A percentile compares a stretch with the other conserved stretches of the same genome.
These are phyloP conservation scores for Macrobrachium nipponense DNA, from an alignment of 1,140 invertebrate species.

Conservation along the genomic window DNA sequence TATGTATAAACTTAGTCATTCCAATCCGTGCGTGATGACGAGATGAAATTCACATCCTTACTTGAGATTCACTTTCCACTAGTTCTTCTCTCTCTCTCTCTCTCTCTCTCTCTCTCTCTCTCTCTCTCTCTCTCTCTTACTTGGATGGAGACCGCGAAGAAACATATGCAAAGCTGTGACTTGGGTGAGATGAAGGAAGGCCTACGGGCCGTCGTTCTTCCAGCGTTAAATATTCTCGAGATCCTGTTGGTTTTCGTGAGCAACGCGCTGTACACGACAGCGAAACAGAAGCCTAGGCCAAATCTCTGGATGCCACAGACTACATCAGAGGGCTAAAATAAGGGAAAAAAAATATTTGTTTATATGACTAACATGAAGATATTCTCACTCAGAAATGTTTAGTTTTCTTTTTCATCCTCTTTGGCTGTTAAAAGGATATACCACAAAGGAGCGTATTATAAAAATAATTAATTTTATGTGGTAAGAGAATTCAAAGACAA, in stretches of 20 bases:
- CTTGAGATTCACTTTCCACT: too few species aligned
- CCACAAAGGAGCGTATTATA: too few species aligned
- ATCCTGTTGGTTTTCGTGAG: conserved; percentile 95
- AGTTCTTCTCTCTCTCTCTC: too few species aligned
- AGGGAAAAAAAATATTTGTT: background rate
- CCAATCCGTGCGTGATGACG: too few species aligned
- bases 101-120: too few species aligned
- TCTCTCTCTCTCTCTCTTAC: conserved; percentile 71
- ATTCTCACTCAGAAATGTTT: too few species aligned
- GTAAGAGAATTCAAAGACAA: too few species aligned
- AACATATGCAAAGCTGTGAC: conserved; percentile 92
- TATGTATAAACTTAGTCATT: too few species aligned
- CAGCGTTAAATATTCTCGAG: conserved; percentile 89
- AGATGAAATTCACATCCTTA: background rate
- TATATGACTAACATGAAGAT: background rate
- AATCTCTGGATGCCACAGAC: conserved; percentile 70
- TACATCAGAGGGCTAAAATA: conserved; percentile 68
- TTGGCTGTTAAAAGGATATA: too few species aligned
- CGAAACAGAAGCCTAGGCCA: conserved; percentile 89
- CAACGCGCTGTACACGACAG: conserved; percentile 90
- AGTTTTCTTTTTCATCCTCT: too few species aligned
- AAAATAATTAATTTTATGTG: too few species aligned
- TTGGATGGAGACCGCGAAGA: conserved; percentile 84
- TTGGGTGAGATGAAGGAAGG: conserved; percentile 94
- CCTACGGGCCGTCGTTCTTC: conserved; percentile 86